phyloP scores from a whole-genome alignment of 2,113 vertebrate species.

The Rhizomys pruinosus region DNA sequence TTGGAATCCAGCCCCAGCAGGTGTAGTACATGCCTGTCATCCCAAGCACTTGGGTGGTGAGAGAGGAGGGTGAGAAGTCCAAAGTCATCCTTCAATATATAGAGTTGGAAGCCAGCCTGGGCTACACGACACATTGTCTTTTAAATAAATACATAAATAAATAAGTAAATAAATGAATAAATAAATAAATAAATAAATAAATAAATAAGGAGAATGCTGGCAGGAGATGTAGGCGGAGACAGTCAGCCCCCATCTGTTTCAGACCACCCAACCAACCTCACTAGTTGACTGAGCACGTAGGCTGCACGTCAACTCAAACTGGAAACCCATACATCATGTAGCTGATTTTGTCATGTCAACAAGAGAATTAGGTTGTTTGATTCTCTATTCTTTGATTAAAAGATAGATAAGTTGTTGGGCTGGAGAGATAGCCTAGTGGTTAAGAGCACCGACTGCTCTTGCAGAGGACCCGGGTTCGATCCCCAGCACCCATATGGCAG shows the following conservation, averaged over 20 bases:
- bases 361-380: not conserved
- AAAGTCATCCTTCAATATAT: not conserved
- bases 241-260: not conserved
- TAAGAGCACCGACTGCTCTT: no score
- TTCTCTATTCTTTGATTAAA: constrained; percentile 25
- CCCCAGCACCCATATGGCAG: no score
- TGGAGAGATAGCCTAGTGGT: no score
- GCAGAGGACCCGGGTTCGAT: no score
- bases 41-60: not conserved
- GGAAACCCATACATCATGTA: not conserved
- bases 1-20: no score
- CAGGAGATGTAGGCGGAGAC: not conserved
- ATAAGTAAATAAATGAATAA: no score
- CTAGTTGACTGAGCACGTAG: not conserved
- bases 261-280: not conserved
- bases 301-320: not conserved
- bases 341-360: no score
- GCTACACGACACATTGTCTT: not conserved
- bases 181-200: no score
- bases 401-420: no score
- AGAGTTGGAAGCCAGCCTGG: not conserved
- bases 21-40: not conserved
- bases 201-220: not conserved
- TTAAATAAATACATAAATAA: no score
- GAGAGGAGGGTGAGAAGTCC: not conserved